Evolutionary conservation across 92 coral and sea anemone species (phyloP).

Genomic region (Ricordea florida): DNA sequence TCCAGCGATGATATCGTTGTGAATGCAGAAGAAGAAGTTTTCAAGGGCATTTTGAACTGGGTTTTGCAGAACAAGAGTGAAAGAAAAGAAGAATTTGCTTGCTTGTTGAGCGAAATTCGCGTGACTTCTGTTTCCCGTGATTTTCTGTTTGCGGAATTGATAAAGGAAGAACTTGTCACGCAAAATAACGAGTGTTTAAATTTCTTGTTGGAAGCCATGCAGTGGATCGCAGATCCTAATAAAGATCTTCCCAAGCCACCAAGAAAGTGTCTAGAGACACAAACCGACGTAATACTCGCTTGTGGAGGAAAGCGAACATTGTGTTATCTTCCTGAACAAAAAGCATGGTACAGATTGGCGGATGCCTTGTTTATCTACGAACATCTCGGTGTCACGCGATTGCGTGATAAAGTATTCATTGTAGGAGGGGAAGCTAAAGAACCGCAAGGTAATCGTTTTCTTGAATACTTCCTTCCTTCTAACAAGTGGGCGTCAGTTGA

Average conservation of each 20-base stretch:
- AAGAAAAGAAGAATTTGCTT: conserved; percentile 22
- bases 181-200: conserved; percentile 13
- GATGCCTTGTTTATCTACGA: background rate
- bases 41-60: conserved; percentile 38
- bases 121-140: background rate
- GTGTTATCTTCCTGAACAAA: background rate
- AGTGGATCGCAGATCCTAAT: background rate
- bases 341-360: background rate
- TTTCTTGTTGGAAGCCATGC: conserved; percentile 14
- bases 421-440: too few species aligned
- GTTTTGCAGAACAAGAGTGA: conserved; percentile 8
- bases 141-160: conserved; percentile 10
- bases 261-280: background rate
- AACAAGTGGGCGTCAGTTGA: too few species aligned
- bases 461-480: too few species aligned
- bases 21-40: conserved; percentile 38
- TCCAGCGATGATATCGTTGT: conserved; percentile 33
- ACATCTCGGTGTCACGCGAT: background rate
- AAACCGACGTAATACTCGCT: background rate
- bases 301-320: background rate
- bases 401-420: background rate
- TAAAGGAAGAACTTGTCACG: conserved; percentile 9
- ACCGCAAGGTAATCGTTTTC: too few species aligned
- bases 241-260: background rate
- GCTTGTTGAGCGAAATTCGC: conserved; percentile 25